phyloP scores from a whole-genome alignment of 2,888 invertebrate species.

The Apantesis nais region DNA sequence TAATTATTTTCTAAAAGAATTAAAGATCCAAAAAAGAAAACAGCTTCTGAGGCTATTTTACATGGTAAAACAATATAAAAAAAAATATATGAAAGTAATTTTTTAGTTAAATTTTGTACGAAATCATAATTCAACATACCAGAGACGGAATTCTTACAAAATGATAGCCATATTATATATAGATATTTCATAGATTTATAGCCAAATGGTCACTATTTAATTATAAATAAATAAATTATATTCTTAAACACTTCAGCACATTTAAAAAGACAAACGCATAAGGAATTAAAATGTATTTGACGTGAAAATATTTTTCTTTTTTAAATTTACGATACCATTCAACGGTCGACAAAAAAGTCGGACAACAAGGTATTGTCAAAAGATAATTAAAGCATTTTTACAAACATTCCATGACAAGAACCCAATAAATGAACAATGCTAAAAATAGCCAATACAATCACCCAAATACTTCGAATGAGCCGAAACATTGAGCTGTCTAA shows the following conservation, averaged over 20 bases:
- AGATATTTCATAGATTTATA: neutral
- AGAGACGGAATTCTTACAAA: neutral
- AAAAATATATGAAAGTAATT: neutral
- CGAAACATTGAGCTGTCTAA: conserved; percentile 21
- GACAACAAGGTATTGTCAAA: neutral
- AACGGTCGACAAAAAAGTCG: neutral
- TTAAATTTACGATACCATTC: neutral
- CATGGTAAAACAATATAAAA: too few species aligned
- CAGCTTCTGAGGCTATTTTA: too few species aligned
- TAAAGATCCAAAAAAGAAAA: too few species aligned
- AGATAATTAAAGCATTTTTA: conserved; percentile 3
- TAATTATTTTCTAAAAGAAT: too few species aligned
- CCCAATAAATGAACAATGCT: conserved; percentile 4
- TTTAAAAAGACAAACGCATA: neutral
- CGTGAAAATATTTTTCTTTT: too few species aligned
- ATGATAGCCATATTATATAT: neutral
- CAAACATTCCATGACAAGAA: conserved; percentile 10
- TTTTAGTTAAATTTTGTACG: neutral
- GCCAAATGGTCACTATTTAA: neutral
- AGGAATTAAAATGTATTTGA: neutral
- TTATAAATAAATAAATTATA: neutral
- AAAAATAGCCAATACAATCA: conserved; percentile 12
- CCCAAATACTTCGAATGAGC: conserved; percentile 13
- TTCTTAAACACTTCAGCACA: neutral
- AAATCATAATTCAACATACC: neutral